Evolutionary conservation across 2,888 invertebrate species (phyloP), one percentile per base, ranked within the genome.

Genomic region (Pelosia muscerda): DNA sequence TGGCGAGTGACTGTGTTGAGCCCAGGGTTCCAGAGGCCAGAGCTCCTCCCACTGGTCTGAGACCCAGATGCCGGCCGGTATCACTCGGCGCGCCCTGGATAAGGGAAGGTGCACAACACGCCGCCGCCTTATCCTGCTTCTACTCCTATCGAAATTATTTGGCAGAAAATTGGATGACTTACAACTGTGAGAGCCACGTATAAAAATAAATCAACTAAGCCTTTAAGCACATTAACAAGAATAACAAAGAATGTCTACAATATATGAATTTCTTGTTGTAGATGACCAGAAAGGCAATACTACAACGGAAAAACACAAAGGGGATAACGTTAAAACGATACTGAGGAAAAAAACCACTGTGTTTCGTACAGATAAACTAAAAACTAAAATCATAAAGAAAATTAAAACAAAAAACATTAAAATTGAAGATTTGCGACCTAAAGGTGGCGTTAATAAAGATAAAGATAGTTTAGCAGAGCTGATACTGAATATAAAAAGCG

Each of bases 191-290:
- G n/a, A n/a, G n/a, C n/a, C n/a, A n/a, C n/a, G n/a, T n/a, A n/a
- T n/a, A n/a, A n/a, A n/a, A n/a, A n/a, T n/a, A n/a, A n/a, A n/a
- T n/a, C n/a, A n/a, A n/a, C n/a, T n/a, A n/a, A n/a, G n/a, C n/a
- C 34, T 1, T 34, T 26, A 22, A 58, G 53, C n/a, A 63, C 2
- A 55, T 61, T 13, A 25, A 4, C 31, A n/a, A 26, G 25, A 60
- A 60, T 42, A 26, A 58, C 25, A 58, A 49, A 54, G 55, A 38
- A 58, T 62, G 22, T 59, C 65, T 59, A 60, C 66, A 71, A 71
- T 71, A 67, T 28, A 66, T 77, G 61, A 73, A 80, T 80, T 78
- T 80, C 66, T 80, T 80, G 80, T 80, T 80, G 80, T 80, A 80
- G 80, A 80, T 80, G 75, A 71, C 77, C 78, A 34, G 79, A 79